Percentiles rank a stretch among this genome's conserved stretches.
Evolutionary conservation across 2,113 vertebrate species (phyloP).

Genomic region (Psilopogon haemacephalus): DNA sequence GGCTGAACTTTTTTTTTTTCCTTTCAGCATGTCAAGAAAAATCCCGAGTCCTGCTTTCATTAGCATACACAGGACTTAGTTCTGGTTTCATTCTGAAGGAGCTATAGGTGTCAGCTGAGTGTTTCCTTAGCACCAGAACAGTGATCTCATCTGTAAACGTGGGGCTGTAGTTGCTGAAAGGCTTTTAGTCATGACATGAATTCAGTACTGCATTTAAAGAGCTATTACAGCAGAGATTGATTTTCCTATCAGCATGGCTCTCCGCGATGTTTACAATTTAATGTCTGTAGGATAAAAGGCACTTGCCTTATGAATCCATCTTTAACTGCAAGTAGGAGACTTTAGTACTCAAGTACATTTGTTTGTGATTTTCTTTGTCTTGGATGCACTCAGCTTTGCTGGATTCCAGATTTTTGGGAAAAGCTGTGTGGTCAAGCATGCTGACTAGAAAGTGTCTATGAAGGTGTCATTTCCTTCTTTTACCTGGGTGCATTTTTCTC

Average conservation of each 20-base stretch:
- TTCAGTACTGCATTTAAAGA: not conserved
- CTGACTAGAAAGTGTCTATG: not conserved
- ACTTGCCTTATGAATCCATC: not conserved
- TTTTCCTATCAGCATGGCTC: not conserved
- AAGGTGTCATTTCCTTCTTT: not conserved
- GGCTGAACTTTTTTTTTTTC: not conserved
- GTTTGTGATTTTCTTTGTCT: not conserved
- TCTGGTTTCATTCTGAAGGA: not conserved
- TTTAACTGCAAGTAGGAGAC: not conserved
- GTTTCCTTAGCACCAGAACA: not conserved
- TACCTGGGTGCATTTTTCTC: not conserved
- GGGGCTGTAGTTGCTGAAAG: not conserved
- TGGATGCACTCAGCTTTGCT: not conserved
- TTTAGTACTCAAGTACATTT: not conserved
- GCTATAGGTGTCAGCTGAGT: not conserved
- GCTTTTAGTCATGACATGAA: not conserved
- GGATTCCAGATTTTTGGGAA: not conserved
- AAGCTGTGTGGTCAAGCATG: not conserved
- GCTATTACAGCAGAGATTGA: not conserved
- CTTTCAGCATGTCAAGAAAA: not conserved
- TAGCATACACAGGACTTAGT: not conserved
- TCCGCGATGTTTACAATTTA: not conserved
- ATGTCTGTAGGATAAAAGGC: not conserved
- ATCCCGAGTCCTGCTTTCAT: not conserved
- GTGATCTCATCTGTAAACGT: not conserved